A percentile compares a stretch with the other conserved stretches of the same genome.
Evolutionary conservation across 2,797 vertebrate species (phyloP).

Genomic region (Sebastes trivittatus): DNA sequence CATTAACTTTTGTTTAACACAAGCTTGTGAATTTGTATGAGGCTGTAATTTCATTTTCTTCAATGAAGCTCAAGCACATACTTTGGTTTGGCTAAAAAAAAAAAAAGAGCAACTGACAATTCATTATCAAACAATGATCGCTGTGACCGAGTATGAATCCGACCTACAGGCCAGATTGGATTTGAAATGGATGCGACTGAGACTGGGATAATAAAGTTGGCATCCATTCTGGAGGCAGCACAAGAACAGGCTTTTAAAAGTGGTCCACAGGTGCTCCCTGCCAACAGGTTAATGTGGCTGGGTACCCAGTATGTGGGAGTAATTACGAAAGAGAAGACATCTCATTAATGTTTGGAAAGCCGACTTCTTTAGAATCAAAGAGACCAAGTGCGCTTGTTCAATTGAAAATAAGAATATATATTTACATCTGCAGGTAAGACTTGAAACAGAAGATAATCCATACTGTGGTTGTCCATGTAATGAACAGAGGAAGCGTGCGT

Average conservation of each 20-base stretch:
- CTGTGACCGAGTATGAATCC: not conserved
- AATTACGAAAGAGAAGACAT: conserved; percentile 50
- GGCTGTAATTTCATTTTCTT: not conserved
- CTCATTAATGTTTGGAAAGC: conserved; percentile 36
- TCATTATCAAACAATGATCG: conserved; percentile 1
- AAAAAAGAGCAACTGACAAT: not conserved
- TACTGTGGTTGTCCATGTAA: not conserved
- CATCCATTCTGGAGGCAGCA: conserved; percentile 35
- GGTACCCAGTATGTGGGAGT: conserved; percentile 40
- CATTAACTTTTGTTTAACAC: not conserved
- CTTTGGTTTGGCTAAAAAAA: not conserved
- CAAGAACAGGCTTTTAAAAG: conserved; percentile 48
- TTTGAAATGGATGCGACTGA: conserved; percentile 24
- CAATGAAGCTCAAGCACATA: not conserved
- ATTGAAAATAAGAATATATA: not conserved
- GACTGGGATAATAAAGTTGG: conserved; percentile 31
- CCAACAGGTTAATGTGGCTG: conserved; percentile 72
- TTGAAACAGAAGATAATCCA: not conserved
- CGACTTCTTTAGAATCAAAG: not conserved
- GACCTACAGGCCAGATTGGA: not conserved
- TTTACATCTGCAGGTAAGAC: not conserved
- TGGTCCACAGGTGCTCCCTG: conserved; percentile 44
- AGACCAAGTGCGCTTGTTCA: not conserved
- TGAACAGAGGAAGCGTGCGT: not conserved
- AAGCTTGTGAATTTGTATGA: accelerated